phyloP scores from a whole-genome alignment of 37 sponge, comb jelly and placozoan species.

The Agelas oroides region DNA sequence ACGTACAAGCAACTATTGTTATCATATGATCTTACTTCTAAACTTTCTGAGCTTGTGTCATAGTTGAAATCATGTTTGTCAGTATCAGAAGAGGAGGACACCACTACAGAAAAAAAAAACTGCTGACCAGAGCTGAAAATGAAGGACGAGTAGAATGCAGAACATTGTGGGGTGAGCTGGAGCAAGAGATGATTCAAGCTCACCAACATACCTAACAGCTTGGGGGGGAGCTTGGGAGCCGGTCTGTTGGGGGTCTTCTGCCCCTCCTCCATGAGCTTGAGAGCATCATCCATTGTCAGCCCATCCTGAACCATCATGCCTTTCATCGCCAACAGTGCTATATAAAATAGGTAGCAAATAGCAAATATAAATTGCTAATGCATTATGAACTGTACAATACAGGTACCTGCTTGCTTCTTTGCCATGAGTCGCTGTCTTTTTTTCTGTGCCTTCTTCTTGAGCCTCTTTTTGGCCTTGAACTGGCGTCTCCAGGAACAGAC shows the following conservation, averaged over 20 bases:
- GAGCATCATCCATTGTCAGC: conserved; percentile 50
- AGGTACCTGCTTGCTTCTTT: conserved; percentile 59
- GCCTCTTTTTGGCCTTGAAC: conserved; percentile 57
- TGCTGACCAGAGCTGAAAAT: no score
- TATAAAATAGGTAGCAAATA: neutral
- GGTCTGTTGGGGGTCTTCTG: conserved; percentile 44
- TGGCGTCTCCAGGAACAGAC: conserved; percentile 74
- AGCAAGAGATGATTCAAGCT: neutral
- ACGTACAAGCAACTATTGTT: no score
- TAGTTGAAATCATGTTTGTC: conserved; percentile 72
- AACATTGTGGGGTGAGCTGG: no score
- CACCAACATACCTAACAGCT: conserved; percentile 44
- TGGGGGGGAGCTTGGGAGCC: conserved; percentile 42
- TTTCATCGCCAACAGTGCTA: conserved; percentile 70
- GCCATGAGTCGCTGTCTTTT: conserved; percentile 57
- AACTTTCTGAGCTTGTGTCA: no score
- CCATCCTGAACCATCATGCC: conserved; percentile 73
- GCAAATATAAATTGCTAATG: neutral
- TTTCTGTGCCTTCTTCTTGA: conserved; percentile 74
- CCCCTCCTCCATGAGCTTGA: conserved; percentile 61
- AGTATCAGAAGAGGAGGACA: conserved; percentile 72
- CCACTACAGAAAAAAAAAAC: conserved; percentile 34
- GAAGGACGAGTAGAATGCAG: neutral
- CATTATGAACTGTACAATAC: no score
- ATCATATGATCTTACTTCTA: no score